Evolutionary conservation across 2,888 invertebrate species (phyloP).

Genomic region (Pachycephus smyrnensis): DNA sequence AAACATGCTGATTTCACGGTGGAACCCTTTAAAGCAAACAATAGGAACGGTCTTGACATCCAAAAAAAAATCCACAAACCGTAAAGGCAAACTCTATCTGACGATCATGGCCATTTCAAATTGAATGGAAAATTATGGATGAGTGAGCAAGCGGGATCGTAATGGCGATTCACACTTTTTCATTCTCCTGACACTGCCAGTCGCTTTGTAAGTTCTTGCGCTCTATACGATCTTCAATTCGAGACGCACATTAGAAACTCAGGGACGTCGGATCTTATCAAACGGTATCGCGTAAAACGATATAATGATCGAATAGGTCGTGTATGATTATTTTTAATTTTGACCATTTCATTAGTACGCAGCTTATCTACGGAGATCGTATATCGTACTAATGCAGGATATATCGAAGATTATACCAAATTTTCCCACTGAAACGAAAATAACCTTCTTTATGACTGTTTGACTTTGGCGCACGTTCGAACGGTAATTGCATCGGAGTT

Average conservation of each 20-base stretch:
- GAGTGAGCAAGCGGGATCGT: not conserved
- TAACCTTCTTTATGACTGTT: not conserved
- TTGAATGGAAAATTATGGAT: too few species aligned
- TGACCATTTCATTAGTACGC: too few species aligned
- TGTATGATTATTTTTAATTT: too few species aligned
- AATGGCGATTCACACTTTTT: not conserved
- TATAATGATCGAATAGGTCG: too few species aligned
- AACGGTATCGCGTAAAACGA: not conserved
- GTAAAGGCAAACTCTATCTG: too few species aligned
- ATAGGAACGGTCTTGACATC: not conserved
- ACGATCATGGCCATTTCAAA: too few species aligned
- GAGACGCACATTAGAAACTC: not conserved
- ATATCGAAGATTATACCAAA: not conserved
- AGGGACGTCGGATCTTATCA: not conserved
- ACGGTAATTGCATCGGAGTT: not conserved
- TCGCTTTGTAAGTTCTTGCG: not conserved
- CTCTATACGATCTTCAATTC: not conserved
- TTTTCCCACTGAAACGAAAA: not conserved
- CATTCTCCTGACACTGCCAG: not conserved
- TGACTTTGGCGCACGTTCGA: not conserved
- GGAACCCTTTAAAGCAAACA: not conserved
- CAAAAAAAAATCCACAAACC: not conserved
- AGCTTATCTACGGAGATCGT: too few species aligned
- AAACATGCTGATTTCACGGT: not conserved
- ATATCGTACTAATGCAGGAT: not conserved